Evolutionary conservation across 2,888 invertebrate genomes (phyloP), one percentile per base, ranked within the genome.

Genomic region (Lepeophtheirus nordmannii): DNA sequence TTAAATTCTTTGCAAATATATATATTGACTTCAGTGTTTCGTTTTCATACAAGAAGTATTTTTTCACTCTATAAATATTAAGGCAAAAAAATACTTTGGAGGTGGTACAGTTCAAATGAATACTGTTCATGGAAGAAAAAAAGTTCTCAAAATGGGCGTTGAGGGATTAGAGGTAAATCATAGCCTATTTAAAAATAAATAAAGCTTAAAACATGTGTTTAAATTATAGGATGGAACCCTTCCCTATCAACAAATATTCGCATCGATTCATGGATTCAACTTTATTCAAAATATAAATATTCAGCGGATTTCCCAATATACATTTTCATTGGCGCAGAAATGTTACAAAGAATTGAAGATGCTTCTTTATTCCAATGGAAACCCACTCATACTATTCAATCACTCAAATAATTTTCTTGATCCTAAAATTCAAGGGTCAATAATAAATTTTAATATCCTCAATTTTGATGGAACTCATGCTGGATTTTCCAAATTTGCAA

Each of bases 41-140:
- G n/a, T n/a, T n/a, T n/a, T n/a, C n/a, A n/a, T n/a, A n/a, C n/a
- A n/a, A n/a, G n/a, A n/a, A n/a, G n/a, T n/a, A 30, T 30, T 30
- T 30, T 30, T 30, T 2, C 1, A 9, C 17, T 12, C 40, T 3
- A 38, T 62, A n/a, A 30, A 60, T 10, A 11, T 30, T 10, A 76
- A 91, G 69, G 78, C 80, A 68, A 80, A 82, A 61, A 85, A 75
- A 65, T 94, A 89, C 75, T 94, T 89, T 78, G 94, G 94, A 22
- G 97, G 96, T 53, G 97, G 97, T 10, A 92, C 93, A 1, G 89
- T 97, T 11, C 82, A 88, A 72, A 84, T 92, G 73, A 84, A 87
- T 12, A 78, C 91, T 71, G 85, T 86, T 68, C 80, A 80, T 56
- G 80, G 82, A 74, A 80, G 83, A 73, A 83, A 82, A 72, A 86